phyloP scores from a whole-genome alignment of 2,113 vertebrate species.

The Xenopus laevis region DNA sequence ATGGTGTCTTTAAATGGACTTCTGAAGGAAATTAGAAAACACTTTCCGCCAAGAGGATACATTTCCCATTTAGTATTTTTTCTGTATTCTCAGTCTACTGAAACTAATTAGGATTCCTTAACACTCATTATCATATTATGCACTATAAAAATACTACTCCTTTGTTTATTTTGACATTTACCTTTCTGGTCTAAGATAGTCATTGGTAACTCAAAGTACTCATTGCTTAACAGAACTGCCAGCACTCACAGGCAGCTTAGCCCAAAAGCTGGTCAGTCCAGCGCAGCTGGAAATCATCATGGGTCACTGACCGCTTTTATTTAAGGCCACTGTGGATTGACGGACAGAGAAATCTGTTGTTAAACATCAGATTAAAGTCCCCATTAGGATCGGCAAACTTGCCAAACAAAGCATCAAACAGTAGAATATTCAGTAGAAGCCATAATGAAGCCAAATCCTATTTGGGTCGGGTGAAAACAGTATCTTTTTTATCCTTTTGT shows the following conservation, averaged over 20 bases:
- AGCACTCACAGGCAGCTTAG: slow-evolving; percentile 18
- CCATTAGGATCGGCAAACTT: slow-evolving; percentile 30
- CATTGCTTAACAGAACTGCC: slow-evolving; percentile 12
- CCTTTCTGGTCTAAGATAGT: slow-evolving; percentile 19
- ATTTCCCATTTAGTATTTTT: too few species aligned
- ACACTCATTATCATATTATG: slow-evolving; percentile 27
- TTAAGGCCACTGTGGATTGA: slow-evolving; percentile 11
- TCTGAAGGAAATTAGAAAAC: too few species aligned
- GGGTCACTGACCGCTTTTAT: slow-evolving; percentile 29
- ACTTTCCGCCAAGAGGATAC: too few species aligned
- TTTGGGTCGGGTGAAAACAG: slow-evolving; percentile 20
- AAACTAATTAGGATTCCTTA: slow-evolving; percentile 3
- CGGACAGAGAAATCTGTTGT: slow-evolving; percentile 27
- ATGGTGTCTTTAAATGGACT: too few species aligned
- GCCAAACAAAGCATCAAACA: slow-evolving; percentile 12
- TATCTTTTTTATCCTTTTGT: slow-evolving; percentile 27
- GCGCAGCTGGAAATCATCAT: slow-evolving; percentile 1
- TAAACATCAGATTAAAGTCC: slow-evolving; percentile 34
- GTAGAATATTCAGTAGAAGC: slow-evolving; percentile 4
- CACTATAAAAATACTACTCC: background rate
- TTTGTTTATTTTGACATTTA: slow-evolving; percentile 29
- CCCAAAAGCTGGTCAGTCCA: slow-evolving; percentile 1
- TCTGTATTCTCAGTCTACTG: background rate
- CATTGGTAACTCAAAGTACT: slow-evolving; percentile 25
- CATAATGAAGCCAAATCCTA: slow-evolving; percentile 36